Evolutionary conservation across 2,888 invertebrate genomes (phyloP), one percentile per base, ranked within the genome.

Genomic region (Tricholauxania praeusta): DNA sequence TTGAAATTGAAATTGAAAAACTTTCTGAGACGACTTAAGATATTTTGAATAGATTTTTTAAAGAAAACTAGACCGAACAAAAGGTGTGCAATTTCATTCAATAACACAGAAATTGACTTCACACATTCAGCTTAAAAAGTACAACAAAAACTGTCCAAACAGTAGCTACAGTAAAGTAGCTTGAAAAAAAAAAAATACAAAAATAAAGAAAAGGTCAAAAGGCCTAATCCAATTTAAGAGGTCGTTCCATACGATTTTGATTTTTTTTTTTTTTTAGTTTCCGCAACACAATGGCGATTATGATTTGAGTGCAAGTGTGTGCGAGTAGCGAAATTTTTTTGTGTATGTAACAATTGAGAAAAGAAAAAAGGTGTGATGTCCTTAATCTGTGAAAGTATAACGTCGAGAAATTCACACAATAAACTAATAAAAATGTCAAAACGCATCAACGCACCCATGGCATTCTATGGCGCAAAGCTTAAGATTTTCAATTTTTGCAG

Each of bases 391-490:
- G 19, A 48, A 69, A 63, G 17, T 14, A 48, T 55, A 64, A 6
- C 53, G 28, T 57, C 48, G 67, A 73, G 59, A 79, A 78, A 76
- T 78, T 75, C 78, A 73, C 77, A 81, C 83, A 83, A 82, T 81
- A 80, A 82, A 83, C 82, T 84, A 84, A 84, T 83, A 84, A 84
- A 83, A 82, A 83, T 79, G 83, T 84, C 83, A 83, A 81, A 81
- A 82, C 78, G 78, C 79, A 78, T 80, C 78, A 76, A 73, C 74
- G 72, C 64, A 71, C 32, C 32, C 60, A 51, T 39, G 57, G 51
- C 17, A 15, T 65, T 47, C 8, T 32, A 32, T 55, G 12, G 15
- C 47, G 39, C 62, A 71, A 49, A 66, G 77, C 80, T 79, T 80
- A 78, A 79, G 80, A 78, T 80, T 81, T 80, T 78, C 51, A 52